Base-by-base conservation (phyloP, 2,888 invertebrate genomes). In the Agonopterix heracliana region DNA sequence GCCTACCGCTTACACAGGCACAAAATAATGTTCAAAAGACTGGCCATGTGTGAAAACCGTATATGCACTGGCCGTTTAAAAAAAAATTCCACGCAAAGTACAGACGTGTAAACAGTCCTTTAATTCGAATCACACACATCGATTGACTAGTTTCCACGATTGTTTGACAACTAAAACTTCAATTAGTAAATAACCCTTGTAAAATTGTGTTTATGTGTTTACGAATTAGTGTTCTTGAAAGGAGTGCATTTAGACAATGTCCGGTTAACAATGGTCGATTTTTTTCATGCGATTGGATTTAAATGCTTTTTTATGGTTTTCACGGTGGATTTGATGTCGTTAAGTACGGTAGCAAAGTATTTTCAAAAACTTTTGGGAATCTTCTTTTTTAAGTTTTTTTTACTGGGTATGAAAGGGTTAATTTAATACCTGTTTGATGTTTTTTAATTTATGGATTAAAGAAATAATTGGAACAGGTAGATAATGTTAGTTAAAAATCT, bases 81-180 rank as follows among this genome's bases (percentile, higher is more conserved):
- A 80, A 74, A 66, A 66, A 65, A 62, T 67, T 61, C 58, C 57
- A 66, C 66, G 67, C 74, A 71, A 68, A n/a, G 69, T 66, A 69
- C 63, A 66, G 64, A 71, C 74, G 73, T 81, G 81, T 83, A 85
- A 84, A 84, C 78, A 78, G 76, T 75, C 75, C 75, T 68, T 71
- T 87, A 85, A 88, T 85, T 77, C 82, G 86, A 78, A 86, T 87
- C 73, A 80, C 71, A 85, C 86, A 81, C 80, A 56, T 64, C 74
- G 74, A 78, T 78, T 82, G 81, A 80, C 72, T 80, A 73, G 78
- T 81, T 85, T 80, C 71, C 74, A 68, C 66, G 71, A 78, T 74
- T 84, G 76, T 80, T 74, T 26, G 26, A 26, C 26, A 26, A 26
- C 26, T 26, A 26, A 5, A 71, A 69, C 61, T 60, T 71, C 81